A percentile compares a stretch with the other conserved stretches of the same genome.
Evolutionary conservation across 2,888 invertebrate species (phyloP).

Genomic region (Panopea generosa): DNA sequence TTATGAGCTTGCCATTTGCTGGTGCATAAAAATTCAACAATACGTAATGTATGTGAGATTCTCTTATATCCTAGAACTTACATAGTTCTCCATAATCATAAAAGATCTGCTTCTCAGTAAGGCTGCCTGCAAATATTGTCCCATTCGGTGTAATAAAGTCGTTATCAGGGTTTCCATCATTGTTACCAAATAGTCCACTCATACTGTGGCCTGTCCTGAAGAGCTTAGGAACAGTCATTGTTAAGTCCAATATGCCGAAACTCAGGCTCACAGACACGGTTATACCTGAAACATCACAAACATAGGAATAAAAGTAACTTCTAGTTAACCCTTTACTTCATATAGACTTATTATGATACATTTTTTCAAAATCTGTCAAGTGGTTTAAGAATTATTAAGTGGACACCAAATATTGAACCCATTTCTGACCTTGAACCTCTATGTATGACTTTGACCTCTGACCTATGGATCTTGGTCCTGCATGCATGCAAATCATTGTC

Average conservation of each 20-base stretch:
- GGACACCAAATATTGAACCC: too few species aligned
- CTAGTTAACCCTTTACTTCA: not conserved
- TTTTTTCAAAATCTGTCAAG: too few species aligned
- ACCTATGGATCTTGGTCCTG: too few species aligned
- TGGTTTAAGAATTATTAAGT: too few species aligned
- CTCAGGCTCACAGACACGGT: conserved; percentile 8
- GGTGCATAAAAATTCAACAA: too few species aligned
- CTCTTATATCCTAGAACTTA: conserved; percentile 15
- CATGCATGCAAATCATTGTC: too few species aligned
- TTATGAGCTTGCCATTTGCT: too few species aligned
- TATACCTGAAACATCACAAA: conserved; percentile 18
- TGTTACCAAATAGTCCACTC: conserved; percentile 40
- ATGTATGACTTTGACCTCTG: too few species aligned
- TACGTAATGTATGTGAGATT: too few species aligned
- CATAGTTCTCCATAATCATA: conserved; percentile 40
- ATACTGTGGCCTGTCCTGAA: conserved; percentile 9
- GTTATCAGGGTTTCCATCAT: conserved; percentile 32
- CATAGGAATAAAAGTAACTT: not conserved
- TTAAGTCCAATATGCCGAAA: conserved; percentile 20
- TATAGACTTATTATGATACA: too few species aligned
- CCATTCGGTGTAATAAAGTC: conserved; percentile 39
- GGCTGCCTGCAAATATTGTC: conserved; percentile 25
- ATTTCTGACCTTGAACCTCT: too few species aligned
- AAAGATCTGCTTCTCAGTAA: conserved; percentile 30
- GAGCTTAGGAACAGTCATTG: conserved; percentile 18